A percentile compares a stretch with the other conserved stretches of the same genome.
phyloP scores from a whole-genome alignment of 2,888 invertebrate species.

The Drosophila leonis region DNA sequence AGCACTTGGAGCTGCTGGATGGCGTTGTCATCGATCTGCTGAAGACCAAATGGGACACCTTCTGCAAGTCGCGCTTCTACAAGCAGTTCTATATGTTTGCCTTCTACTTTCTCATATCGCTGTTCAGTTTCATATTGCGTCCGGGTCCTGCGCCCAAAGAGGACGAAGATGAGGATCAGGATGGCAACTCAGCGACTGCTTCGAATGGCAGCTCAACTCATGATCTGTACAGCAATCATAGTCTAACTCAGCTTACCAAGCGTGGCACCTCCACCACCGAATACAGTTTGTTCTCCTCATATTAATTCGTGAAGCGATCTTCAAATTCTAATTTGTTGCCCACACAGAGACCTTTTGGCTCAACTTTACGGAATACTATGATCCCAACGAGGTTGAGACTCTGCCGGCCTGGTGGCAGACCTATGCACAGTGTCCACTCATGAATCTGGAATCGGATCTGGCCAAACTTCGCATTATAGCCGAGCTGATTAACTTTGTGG shows the following conservation, averaged over 20 bases:
- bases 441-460: conserved; percentile 83
- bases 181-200: conserved; percentile 24
- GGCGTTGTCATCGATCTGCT: conserved; percentile 96
- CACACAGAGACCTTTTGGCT: conserved; percentile 84
- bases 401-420: conserved; percentile 83
- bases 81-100: conserved; percentile 96
- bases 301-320: background rate
- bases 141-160: conserved; percentile 90
- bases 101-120: conserved; percentile 94
- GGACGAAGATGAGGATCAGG: conserved; percentile 72
- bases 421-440: conserved; percentile 84
- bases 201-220: conserved; percentile 36
- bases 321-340: background rate
- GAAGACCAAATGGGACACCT: conserved; percentile 99
- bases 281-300: conserved; percentile 63
- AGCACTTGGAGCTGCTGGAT: conserved; percentile 97
- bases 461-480: conserved; percentile 89
- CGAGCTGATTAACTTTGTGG: conserved; percentile 92
- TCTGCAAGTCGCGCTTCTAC: conserved; percentile 97
- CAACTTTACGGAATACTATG: conserved; percentile 83
- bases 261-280: conserved; percentile 65
- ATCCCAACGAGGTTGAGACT: conserved; percentile 72
- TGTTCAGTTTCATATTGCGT: conserved; percentile 94
- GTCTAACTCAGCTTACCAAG: conserved; percentile 44
- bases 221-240: conserved; percentile 53